Conservation (phyloP, 1,140 invertebrate genomes). For the Spodoptera frugiperda region DNA sequence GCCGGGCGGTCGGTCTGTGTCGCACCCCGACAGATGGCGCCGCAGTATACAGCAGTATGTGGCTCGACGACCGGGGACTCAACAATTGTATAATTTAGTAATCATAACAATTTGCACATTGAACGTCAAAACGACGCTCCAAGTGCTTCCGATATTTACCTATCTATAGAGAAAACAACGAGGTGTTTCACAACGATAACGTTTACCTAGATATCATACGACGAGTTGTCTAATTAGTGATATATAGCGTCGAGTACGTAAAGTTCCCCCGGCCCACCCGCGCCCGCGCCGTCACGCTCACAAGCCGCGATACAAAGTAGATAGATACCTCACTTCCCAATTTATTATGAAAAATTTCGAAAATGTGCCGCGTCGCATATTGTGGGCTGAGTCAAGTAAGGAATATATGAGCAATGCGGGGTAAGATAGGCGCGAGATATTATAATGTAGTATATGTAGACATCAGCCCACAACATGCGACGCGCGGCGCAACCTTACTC, state of each 20-base stretch:
- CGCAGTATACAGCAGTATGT: slow-evolving; percentile 22
- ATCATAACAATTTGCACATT: too few relatives aligned
- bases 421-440: not conserved
- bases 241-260: too few relatives aligned
- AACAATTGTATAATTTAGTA: too few relatives aligned
- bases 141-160: too few relatives aligned
- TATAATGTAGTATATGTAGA: not conserved
- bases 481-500: slow-evolving; percentile 13
- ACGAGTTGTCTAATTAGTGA: too few relatives aligned
- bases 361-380: slow-evolving; percentile 1
- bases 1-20: too few relatives aligned
- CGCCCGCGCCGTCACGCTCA: not conserved
- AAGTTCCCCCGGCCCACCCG: not conserved
- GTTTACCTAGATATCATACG: too few relatives aligned
- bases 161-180: too few relatives aligned
- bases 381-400: not conserved
- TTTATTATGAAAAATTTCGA: slow-evolving; percentile 37
- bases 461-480: slow-evolving; percentile 2
- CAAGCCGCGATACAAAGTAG: slow-evolving; percentile 32
- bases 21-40: not conserved
- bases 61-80: slow-evolving; percentile 2
- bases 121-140: too few relatives aligned
- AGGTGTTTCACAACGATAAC: too few relatives aligned
- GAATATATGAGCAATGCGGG: slow-evolving; percentile 16
- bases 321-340: slow-evolving; percentile 30